Percentiles rank a stretch among this genome's conserved stretches.
These are phyloP conservation scores for Machaerirhynchus nigripectus DNA, from an alignment of 2,113 vertebrate species.

Conservation along the genomic window DNA sequence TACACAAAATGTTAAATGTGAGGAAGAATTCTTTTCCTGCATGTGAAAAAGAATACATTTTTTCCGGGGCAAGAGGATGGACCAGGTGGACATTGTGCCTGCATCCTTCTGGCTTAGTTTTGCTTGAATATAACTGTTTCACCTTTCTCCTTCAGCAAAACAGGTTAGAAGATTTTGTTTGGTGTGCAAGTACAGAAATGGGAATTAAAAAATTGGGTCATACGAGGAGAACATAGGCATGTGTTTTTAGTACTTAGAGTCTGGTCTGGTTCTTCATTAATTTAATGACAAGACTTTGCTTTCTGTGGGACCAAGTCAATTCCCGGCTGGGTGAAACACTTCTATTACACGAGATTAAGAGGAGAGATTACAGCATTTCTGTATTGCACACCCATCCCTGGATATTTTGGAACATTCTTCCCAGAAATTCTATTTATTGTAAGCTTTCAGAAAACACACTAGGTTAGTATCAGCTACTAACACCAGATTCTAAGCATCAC, in stretches of 20 bases:
- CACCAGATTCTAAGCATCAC: background rate
- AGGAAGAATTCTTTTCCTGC: background rate
- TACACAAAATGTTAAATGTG: background rate
- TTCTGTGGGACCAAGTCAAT: background rate
- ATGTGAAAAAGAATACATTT: background rate
- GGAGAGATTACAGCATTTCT: background rate
- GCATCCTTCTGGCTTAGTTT: background rate
- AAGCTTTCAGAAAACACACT: background rate
- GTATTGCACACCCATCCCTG: background rate
- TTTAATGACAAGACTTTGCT: background rate
- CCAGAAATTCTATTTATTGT: background rate
- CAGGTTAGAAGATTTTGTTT: background rate
- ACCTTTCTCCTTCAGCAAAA: background rate
- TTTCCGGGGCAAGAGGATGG: background rate
- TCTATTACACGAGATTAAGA: background rate
- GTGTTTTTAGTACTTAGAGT: background rate
- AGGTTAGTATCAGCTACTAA: background rate
- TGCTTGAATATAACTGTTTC: background rate
- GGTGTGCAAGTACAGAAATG: background rate
- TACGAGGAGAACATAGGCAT: background rate
- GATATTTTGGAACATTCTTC: background rate
- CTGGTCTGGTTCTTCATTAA: background rate
- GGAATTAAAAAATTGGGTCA: background rate
- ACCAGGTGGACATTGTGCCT: background rate
- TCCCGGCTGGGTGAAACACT: background rate